phyloP scores from a whole-genome alignment of 2,797 vertebrate genomes.

The Phataginus tricuspis region DNA sequence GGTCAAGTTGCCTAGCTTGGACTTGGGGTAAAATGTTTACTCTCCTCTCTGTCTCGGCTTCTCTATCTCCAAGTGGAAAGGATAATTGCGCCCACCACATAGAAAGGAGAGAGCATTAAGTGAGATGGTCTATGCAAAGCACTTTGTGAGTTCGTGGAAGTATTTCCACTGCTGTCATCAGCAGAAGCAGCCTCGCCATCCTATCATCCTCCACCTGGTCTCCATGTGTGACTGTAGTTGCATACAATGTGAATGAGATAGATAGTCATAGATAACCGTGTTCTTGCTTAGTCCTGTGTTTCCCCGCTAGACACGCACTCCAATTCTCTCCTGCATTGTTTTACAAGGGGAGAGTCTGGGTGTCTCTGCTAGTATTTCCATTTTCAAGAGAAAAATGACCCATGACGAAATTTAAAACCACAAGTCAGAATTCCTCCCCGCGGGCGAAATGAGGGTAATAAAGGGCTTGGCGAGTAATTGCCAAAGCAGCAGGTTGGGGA shows the following conservation, averaged over 20 bases:
- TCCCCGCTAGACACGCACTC: background rate
- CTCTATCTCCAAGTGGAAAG: background rate
- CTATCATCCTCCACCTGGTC: accelerated
- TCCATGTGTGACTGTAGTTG: background rate
- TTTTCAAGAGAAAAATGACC: background rate
- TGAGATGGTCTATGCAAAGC: background rate
- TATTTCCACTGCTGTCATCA: background rate
- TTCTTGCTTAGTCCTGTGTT: background rate
- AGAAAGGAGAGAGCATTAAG: background rate
- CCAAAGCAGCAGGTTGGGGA: background rate
- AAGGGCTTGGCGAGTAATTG: background rate
- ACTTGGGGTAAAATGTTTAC: background rate
- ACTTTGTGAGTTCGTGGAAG: background rate
- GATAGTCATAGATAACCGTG: background rate
- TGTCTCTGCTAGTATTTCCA: background rate
- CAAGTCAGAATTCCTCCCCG: background rate
- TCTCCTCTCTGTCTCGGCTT: background rate
- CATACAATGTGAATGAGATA: background rate
- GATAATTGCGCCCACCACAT: too few species aligned
- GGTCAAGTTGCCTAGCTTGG: background rate
- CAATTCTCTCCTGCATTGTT: background rate
- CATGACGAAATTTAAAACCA: background rate
- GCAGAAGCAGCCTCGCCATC: accelerated
- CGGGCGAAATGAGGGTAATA: background rate
- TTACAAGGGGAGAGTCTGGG: background rate